A percentile compares a stretch with the other conserved stretches of the same genome.
Conservation (phyloP, 1,140 invertebrate genomes). For the Eulimnadia texana region DNA sequence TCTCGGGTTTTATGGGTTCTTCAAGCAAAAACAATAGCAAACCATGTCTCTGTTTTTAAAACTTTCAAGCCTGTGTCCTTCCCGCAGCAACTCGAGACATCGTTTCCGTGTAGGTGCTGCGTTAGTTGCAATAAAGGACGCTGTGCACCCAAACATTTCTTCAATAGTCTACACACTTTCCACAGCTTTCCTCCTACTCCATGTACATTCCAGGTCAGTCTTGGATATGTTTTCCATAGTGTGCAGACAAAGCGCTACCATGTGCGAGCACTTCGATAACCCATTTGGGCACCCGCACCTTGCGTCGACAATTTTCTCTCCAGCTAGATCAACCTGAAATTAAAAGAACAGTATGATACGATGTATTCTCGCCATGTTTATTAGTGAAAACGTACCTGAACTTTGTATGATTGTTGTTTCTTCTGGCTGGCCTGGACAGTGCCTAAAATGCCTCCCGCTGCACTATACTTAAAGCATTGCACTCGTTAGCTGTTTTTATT, state of each 20-base stretch:
- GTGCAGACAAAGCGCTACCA: neutral
- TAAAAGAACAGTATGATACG: neutral
- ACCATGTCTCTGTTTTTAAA: neutral
- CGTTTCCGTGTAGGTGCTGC: neutral
- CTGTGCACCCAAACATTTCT: neutral
- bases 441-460: neutral
- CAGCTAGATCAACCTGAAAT: neutral
- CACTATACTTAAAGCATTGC: neutral
- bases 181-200: neutral
- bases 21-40: neutral
- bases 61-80: neutral
- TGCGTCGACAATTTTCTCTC: neutral
- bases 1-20: neutral
- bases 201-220: neutral
- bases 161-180: neutral
- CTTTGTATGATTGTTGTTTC: neutral
- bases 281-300: neutral
- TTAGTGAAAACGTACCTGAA: neutral
- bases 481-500: neutral
- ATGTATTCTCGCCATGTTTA: neutral
- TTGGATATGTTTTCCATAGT: neutral
- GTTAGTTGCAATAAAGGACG: neutral
- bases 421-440: neutral
- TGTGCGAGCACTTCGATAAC: neutral
- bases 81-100: neutral